These are phyloP conservation scores for Thamnophis sirtalis DNA, from an alignment of 2,113 vertebrate species.

Conservation along the genomic window DNA sequence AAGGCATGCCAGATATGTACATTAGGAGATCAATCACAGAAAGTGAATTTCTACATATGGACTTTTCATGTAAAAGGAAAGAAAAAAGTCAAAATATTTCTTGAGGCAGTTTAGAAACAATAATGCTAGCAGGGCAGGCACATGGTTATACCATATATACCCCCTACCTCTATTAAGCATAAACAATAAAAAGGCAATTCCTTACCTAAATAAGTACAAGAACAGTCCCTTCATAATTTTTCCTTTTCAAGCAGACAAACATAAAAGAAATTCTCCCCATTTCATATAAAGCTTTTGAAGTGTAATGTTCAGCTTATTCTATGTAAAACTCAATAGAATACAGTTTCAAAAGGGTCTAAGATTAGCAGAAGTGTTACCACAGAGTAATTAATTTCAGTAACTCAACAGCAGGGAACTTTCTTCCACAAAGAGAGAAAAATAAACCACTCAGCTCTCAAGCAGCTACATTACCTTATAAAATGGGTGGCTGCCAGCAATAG, in stretches of 20 bases:
- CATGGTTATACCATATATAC: not conserved
- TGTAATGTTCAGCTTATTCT: slow-evolving; percentile 16
- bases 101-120: not conserved
- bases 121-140: not conserved
- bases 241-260: not conserved
- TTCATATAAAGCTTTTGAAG: slow-evolving; percentile 3
- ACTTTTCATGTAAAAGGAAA: not conserved
- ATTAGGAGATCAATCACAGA: not conserved
- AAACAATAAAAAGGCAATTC: not conserved
- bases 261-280: not conserved
- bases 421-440: slow-evolving; percentile 25
- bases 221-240: not conserved
- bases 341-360: slow-evolving; percentile 14
- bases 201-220: not conserved
- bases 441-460: slow-evolving; percentile 10
- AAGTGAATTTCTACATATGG: not conserved
- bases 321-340: slow-evolving; percentile 31
- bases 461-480: slow-evolving; percentile 44
- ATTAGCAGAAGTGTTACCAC: slow-evolving; percentile 45
- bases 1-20: not conserved
- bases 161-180: not conserved
- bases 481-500: slow-evolving; percentile 4
- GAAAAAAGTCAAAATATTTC: not conserved
- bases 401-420: slow-evolving; percentile 35
- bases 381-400: slow-evolving; percentile 53